Evolutionary conservation across 2,797 vertebrate species (phyloP), one percentile per base, ranked within the genome.

Genomic region (Brachyalestes nurse): DNA sequence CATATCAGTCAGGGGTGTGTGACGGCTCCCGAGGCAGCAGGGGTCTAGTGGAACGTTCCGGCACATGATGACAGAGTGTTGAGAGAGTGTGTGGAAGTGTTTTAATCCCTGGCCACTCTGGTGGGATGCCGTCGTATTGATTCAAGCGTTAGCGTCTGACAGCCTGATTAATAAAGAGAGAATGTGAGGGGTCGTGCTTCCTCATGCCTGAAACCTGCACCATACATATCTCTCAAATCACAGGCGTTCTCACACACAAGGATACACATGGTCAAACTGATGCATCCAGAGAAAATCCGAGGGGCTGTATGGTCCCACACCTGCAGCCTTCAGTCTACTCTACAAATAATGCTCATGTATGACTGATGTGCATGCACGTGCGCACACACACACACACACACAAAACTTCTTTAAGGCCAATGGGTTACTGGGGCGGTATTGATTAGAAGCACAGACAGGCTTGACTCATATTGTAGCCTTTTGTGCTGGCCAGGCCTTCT

Each of bases 161-260:
- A 84, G 70, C 62, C 82, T 84, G 84, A 86, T 87, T 87, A 83
- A 86, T 86, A 86, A 83, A 74, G 77, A 80, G 80, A 67, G 60
- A 77, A 86, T 74, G 62, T 65, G 81, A 86, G 69, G 51, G 75
- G 62, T 73, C 75, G 76, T 69, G 72, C 60, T 74, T 65, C 74
- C 64, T 77, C 51, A 74, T 21, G 75, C 71, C 53, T 51, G 49
- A 75, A 83, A 71, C 53, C 58, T 2, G 10, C 21, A 69, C 55
- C 66, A 79, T 75, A 60, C 75, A 53, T 49, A 53, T 14, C 16
- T 55, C 62, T 60, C 66, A 42, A 38, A 77, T 38, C 8, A 60
- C 21, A 17, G 16, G 7, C 9, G 67, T 6, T 70, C 57, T 49
- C 64, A 47, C 14, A 2, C 53, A 66, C 61, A 60, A 42, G 72